Evolutionary conservation across 2,113 vertebrate genomes (phyloP), one percentile per base, ranked within the genome.

Genomic region (Bungarus multicinctus): DNA sequence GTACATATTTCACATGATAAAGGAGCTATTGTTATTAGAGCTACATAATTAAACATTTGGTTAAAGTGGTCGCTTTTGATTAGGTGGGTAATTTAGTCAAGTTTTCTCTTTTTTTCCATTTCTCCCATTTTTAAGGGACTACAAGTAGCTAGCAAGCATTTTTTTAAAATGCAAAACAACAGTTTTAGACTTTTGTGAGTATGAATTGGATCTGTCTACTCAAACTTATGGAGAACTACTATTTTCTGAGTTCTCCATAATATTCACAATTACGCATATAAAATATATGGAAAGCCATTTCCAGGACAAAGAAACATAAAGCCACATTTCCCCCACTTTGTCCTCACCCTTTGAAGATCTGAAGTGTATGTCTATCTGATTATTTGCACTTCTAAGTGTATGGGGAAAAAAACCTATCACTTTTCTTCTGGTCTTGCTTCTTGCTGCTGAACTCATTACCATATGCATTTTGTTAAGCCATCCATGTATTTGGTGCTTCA

Each of bases 31-130:
- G 43, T 94, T 93, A 93, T 92, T 95, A 93, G 50, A 57, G 57
- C n/a, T 74, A 52, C 20, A 2, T 95, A 92, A 95, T 94, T 94
- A 92, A 57, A 20, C 87, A 89, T 39, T 92, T 94, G 91, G 64
- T 93, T 45, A 93, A 91, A 93, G 88, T 91, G 94, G 92, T 85
- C 89, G 50, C 64, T 96, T 96, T 89, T 93, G 95, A 93, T 3
- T 91, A 3, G 89, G 27, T 90, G 95, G 95, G 92, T 90, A 27
- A 43, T 81, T 91, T 6, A 93, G 60, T 95, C 3, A n/a, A 10
- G 85, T 50, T 30, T 27, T 69, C 22, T 85, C n/a, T 5, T 11
- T 58, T 30, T 18, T 14, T 1, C 74, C 5, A 30, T 30, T 30
- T 60, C 27, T 54, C 23, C 6, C 34, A 5, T 89, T 86, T n/a